Evolutionary conservation across 2,797 vertebrate species (phyloP).

Genomic region (Philypnodon macrostomus): DNA sequence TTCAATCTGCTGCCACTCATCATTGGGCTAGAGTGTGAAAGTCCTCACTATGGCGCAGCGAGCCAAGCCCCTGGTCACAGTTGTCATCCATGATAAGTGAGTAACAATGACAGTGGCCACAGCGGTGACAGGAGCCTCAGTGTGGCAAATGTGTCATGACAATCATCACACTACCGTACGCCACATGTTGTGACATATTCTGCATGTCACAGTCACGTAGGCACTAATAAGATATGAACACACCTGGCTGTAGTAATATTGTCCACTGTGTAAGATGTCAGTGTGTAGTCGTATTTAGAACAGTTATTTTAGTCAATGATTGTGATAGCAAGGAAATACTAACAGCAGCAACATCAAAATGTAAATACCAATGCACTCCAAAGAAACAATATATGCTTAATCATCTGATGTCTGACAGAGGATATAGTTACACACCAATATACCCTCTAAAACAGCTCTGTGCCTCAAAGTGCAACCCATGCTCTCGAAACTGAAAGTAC

Average conservation of each 20-base stretch:
- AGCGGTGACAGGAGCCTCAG: conserved; percentile 43
- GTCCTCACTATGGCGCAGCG: conserved; percentile 13
- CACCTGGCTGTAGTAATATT: conserved; percentile 33
- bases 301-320: not conserved
- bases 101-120: conserved; percentile 43
- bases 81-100: conserved; percentile 59
- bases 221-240: conserved; percentile 15
- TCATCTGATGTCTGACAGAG: too few species aligned
- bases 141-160: conserved; percentile 61
- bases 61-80: conserved; percentile 45
- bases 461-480: too few species aligned
- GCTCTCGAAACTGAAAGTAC: too few species aligned
- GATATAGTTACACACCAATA: too few species aligned
- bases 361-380: too few species aligned
- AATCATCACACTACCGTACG: conserved; percentile 42
- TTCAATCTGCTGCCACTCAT: conserved; percentile 13
- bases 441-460: too few species aligned
- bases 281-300: conserved; percentile 1
- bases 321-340: not conserved
- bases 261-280: not conserved
- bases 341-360: too few species aligned
- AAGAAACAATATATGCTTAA: too few species aligned
- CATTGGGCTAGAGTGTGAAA: not conserved
- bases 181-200: conserved; percentile 57
- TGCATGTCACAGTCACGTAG: conserved; percentile 45